These are phyloP conservation scores for Pygocentrus nattereri DNA, from an alignment of 2,797 vertebrate genomes.

Conservation along the genomic window DNA sequence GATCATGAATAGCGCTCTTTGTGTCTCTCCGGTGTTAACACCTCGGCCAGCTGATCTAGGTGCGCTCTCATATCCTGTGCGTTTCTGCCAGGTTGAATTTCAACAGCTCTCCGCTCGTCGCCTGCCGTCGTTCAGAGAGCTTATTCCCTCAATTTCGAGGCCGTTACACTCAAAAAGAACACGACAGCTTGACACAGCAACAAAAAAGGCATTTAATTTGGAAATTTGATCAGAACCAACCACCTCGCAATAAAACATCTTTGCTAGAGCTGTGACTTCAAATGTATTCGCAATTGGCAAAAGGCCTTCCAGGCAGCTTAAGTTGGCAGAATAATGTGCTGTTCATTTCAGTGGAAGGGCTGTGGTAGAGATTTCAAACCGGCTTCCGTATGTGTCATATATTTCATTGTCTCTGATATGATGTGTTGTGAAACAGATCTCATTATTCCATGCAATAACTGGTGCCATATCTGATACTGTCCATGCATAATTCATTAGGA, in stretches of 20 bases:
- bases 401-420: not conserved
- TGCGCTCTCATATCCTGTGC: not conserved
- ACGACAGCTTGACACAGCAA: conserved; percentile 41
- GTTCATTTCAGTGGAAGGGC: not conserved
- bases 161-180: conserved; percentile 23
- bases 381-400: not conserved
- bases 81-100: conserved; percentile 3
- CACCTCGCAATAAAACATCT: not conserved
- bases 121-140: not conserved
- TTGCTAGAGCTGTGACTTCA: not conserved
- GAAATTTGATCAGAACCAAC: conserved; percentile 17
- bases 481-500: conserved; percentile 1
- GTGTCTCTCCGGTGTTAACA: not conserved
- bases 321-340: not conserved
- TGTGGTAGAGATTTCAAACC: not conserved
- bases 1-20: not conserved
- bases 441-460: not conserved
- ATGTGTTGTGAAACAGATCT: not conserved
- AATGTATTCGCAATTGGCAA: not conserved
- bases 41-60: not conserved
- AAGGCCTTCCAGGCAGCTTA: not conserved
- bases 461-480: not conserved
- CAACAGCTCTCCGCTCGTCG: not conserved
- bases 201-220: conserved; percentile 17
- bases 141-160: conserved; percentile 22